Conservation (phyloP, 2,113 vertebrate species). For the Hemicordylus capensis region DNA sequence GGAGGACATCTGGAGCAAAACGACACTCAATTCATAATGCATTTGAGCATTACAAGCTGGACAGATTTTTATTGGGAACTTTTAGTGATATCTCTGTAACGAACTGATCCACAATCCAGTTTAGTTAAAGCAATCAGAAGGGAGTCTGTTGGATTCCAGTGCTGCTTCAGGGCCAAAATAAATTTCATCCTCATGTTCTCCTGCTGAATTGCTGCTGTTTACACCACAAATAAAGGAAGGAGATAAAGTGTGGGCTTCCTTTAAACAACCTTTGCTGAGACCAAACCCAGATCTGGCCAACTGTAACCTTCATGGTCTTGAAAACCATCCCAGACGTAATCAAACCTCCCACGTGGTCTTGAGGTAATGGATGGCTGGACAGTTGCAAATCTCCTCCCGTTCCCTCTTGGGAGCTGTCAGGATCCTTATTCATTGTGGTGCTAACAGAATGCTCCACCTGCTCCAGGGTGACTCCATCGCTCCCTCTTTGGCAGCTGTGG, state of each 20-base stretch:
- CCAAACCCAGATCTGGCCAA: neutral
- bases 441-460: constrained; percentile 65
- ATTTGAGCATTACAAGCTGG: neutral
- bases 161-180: neutral
- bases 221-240: too few species aligned
- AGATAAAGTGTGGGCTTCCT: neutral
- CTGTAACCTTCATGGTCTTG: constrained; percentile 33
- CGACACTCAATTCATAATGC: too few species aligned
- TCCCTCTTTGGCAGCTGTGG: constrained; percentile 45
- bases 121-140: neutral
- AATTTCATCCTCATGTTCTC: too few species aligned
- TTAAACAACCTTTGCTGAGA: neutral
- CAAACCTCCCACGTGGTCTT: fast-evolving
- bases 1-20: too few species aligned
- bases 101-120: neutral
- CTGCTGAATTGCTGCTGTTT: too few species aligned
- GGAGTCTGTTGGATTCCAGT: neutral
- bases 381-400: fast-evolving
- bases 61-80: neutral
- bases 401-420: constrained; percentile 58
- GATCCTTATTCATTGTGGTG: constrained; percentile 52
- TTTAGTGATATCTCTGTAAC: neutral
- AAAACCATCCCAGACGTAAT: neutral
- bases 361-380: neutral
- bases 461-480: constrained; percentile 66